Percentiles rank a stretch among this genome's conserved stretches.
Evolutionary conservation across 2,888 invertebrate genomes (phyloP).

Genomic region (Griposia aprilina): DNA sequence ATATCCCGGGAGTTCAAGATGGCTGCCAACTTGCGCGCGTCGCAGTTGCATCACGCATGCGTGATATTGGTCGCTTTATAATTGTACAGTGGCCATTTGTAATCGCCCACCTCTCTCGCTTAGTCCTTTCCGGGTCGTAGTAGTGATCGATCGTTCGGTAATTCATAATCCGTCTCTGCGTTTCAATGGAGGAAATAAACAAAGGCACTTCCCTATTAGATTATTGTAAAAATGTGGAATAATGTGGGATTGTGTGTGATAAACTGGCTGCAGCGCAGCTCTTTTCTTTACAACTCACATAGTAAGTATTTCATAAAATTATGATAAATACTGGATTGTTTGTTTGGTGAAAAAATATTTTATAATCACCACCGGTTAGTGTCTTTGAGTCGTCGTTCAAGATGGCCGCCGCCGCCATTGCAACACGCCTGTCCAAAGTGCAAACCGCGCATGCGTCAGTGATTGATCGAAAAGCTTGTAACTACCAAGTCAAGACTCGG

Average conservation of each 20-base stretch:
- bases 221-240: neutral
- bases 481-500: neutral
- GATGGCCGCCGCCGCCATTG: neutral
- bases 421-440: neutral
- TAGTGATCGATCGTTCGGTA: too few relatives aligned
- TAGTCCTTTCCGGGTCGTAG: too few relatives aligned
- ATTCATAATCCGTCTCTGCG: too few relatives aligned
- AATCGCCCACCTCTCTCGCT: neutral
- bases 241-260: neutral
- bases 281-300: neutral
- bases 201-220: neutral
- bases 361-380: neutral
- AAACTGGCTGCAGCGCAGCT: neutral
- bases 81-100: neutral
- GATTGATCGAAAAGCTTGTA: neutral
- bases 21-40: neutral
- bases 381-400: neutral
- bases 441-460: neutral
- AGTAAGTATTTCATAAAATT: conserved; percentile 6
- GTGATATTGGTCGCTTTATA: neutral
- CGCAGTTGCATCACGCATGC: conserved; percentile 19
- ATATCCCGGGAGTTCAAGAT: neutral
- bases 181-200: neutral
- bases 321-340: neutral
- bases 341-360: neutral